phyloP scores from a whole-genome alignment of 1,140 invertebrate genomes.

The Diachasmimorpha longicaudata region DNA sequence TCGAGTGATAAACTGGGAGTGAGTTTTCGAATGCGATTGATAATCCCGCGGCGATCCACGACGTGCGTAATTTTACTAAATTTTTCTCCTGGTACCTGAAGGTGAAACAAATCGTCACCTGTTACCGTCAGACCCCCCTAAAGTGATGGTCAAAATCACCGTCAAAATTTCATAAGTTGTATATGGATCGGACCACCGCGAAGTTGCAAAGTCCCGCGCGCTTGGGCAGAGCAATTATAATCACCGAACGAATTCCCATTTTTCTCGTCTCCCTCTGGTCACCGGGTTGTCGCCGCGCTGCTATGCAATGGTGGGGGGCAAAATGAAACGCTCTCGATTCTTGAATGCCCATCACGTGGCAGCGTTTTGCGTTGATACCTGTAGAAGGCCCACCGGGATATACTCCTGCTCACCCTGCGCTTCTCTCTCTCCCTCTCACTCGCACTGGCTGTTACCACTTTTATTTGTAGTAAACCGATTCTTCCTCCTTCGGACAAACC shows the following conservation, averaged over 20 bases:
- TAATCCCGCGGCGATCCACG: no score
- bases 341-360: background rate
- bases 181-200: background rate
- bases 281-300: background rate
- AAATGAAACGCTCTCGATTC: background rate
- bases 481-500: background rate
- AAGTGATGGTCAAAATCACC: background rate
- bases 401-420: background rate
- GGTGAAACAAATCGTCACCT: no score
- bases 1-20: no score
- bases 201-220: background rate
- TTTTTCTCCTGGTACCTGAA: no score
- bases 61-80: no score
- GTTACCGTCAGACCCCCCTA: background rate
- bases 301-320: background rate
- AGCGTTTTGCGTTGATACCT: background rate
- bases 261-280: background rate
- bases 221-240: background rate
- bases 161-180: background rate
- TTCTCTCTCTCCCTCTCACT: background rate
- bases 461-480: background rate
- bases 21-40: no score
- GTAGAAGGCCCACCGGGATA: background rate
- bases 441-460: no score
- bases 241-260: background rate